Evolutionary conservation across 2,113 vertebrate species (phyloP), one percentile per base, ranked within the genome.

Genomic region (Spea bombifrons): DNA sequence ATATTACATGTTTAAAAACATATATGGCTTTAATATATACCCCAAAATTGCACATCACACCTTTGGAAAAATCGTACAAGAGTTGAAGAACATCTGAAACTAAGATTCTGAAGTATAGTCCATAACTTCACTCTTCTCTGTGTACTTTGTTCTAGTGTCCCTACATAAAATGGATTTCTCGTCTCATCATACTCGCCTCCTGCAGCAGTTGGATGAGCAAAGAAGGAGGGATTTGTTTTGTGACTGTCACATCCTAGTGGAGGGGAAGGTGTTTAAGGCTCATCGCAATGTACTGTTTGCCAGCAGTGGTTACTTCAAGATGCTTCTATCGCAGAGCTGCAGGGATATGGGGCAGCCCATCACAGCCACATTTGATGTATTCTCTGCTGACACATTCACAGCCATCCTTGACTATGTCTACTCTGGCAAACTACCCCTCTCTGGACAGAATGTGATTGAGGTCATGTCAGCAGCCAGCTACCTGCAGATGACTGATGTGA

Each of bases 381-480:
- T 99, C 86, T 95, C 93, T 80, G 93, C 96, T 0, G 96, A 98
- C 81, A 97, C 93, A 0, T 99, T 99, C 76, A 93, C 95, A 0
- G 93, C 97, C 57, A 99, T 99, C 84, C 86, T 99, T 17, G 96
- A 99, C 88, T 99, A 97, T 30, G 95, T 99, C 74, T 99, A 99
- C 85, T 98, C 97, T 0, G 97, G 97, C 64, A 96, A 93, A 76
- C 91, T 99, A 78, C 96, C 94, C 16, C 95, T 99, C 12, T 94
- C 94, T 0, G 94, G 96, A 48, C 91, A 94, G 86, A 99, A 98
- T 0, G 97, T 99, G 5, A 99, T 99, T 3, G 97, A 99, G 67
- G 96, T 99, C 59, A 99, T 99, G 97, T 99, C 97, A 0, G 97
- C 97, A 0, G 97, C 97, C 52, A 99, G 97, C 87, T 99, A 96